Percentiles rank a stretch among this genome's conserved stretches.
These are phyloP conservation scores for Machimus atricapillus DNA, from an alignment of 2,888 invertebrate genomes.

Conservation along the genomic window DNA sequence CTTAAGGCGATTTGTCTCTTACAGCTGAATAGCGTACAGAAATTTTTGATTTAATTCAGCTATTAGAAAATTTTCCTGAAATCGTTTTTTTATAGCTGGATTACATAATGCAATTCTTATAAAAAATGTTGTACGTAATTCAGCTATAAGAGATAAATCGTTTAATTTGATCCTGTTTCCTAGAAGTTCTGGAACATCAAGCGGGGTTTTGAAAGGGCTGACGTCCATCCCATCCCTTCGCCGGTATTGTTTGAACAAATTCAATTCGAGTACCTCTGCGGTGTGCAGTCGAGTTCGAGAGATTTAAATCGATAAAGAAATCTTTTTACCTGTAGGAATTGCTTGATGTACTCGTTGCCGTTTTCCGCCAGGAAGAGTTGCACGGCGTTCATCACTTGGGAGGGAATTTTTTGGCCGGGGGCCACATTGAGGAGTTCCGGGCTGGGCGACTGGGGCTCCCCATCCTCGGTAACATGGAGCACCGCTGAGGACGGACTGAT, in stretches of 20 bases:
- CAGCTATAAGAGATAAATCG: not conserved
- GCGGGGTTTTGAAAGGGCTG: not conserved
- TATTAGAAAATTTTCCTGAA: not conserved
- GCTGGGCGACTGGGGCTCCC: not conserved
- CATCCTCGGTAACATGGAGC: constrained; percentile 7
- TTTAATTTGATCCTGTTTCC: not conserved
- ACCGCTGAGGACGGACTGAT: constrained; percentile 48
- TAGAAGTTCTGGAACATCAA: too few species aligned
- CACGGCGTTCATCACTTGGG: constrained; percentile 69
- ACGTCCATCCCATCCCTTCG: not conserved
- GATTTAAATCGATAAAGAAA: not conserved
- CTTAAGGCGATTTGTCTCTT: too few species aligned
- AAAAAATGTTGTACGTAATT: too few species aligned
- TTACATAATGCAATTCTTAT: not conserved
- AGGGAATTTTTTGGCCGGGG: constrained; percentile 62
- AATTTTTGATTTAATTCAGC: not conserved
- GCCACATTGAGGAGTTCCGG: not conserved
- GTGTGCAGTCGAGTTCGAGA: not conserved
- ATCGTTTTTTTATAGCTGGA: not conserved
- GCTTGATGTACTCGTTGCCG: constrained; percentile 71
- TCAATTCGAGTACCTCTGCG: not conserved
- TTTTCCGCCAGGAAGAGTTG: constrained; percentile 71
- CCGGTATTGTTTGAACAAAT: not conserved
- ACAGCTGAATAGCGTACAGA: not conserved
- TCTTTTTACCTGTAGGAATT: constrained; percentile 70